Conservation (phyloP, 2,113 vertebrate species). For the Osmerus eperlanus region DNA sequence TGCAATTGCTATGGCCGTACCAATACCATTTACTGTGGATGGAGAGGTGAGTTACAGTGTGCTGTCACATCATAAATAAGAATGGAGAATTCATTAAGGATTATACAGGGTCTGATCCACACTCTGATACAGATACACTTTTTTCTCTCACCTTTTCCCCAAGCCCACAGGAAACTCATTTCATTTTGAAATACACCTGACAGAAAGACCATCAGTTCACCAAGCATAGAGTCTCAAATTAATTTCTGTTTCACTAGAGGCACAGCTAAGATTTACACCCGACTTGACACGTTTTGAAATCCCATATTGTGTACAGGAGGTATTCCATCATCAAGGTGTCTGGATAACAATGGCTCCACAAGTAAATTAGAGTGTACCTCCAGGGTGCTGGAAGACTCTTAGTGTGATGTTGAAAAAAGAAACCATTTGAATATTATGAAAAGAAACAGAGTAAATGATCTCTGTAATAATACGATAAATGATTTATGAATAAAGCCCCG, state of each 20-base stretch:
- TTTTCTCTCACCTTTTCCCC: slow-evolving; percentile 47
- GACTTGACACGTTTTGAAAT: slow-evolving; percentile 65
- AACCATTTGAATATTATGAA: slow-evolving; percentile 58
- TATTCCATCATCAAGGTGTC: slow-evolving; percentile 69
- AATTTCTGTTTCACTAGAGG: slow-evolving; percentile 72
- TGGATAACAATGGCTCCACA: slow-evolving; percentile 59
- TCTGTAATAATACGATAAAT: slow-evolving; percentile 54
- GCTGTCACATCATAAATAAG: slow-evolving; percentile 68
- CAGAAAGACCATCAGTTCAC: slow-evolving; percentile 59
- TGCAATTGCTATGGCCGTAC: slow-evolving; percentile 54
- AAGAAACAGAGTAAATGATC: slow-evolving; percentile 43
- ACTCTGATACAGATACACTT: slow-evolving; percentile 31
- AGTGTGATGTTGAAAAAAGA: slow-evolving; percentile 55
- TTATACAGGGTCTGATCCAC: slow-evolving; percentile 57
- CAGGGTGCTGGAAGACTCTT: slow-evolving; percentile 38
- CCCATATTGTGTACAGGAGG: slow-evolving; percentile 63
- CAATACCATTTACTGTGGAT: slow-evolving; percentile 52
- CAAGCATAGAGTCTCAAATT: slow-evolving; percentile 65
- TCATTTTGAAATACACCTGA: slow-evolving; percentile 60
- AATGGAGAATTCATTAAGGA: slow-evolving; percentile 67
- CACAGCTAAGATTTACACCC: slow-evolving; percentile 63
- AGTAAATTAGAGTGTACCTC: slow-evolving; percentile 60
- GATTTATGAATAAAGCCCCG: slow-evolving; percentile 57
- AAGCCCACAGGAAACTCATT: slow-evolving; percentile 64
- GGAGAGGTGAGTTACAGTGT: slow-evolving; percentile 56